Percentiles rank a stretch among this genome's conserved stretches.
Conservation (phyloP, 1,140 invertebrate species). For the Drosophila teissieri region DNA sequence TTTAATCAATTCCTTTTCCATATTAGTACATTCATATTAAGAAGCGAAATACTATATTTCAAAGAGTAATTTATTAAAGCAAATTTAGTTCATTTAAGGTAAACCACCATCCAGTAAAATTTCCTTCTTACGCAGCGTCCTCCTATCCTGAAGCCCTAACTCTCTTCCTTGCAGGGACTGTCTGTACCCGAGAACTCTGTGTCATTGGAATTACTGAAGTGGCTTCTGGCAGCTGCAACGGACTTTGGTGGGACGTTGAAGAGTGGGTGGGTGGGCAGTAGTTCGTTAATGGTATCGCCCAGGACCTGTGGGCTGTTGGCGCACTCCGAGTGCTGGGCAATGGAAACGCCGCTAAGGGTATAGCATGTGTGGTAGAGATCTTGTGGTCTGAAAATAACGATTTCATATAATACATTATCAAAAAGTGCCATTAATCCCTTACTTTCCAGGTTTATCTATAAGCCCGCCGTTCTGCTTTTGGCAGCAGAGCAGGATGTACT, state of each 20-base stretch:
- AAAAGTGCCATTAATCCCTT: slow-evolving; percentile 72
- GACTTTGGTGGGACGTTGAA: slow-evolving; percentile 87
- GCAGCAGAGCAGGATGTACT: slow-evolving; percentile 97
- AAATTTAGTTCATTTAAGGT: slow-evolving; percentile 47
- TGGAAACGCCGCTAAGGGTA: slow-evolving; percentile 95
- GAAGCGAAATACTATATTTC: slow-evolving; percentile 8
- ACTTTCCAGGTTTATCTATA: slow-evolving; percentile 98
- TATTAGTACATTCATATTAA: neutral
- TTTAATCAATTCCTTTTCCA: neutral
- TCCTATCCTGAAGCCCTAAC: slow-evolving; percentile 11
- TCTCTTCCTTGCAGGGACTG: slow-evolving; percentile 18
- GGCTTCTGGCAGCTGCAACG: slow-evolving; percentile 60
- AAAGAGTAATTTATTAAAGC: slow-evolving; percentile 48
- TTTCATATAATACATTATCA: neutral
- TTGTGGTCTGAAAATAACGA: slow-evolving; percentile 86
- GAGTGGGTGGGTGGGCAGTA: slow-evolving; percentile 88
- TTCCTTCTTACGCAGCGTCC: neutral
- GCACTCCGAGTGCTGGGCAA: slow-evolving; percentile 93
- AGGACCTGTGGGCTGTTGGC: slow-evolving; percentile 86
- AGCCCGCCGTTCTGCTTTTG: slow-evolving; percentile 96
- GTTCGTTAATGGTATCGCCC: slow-evolving; percentile 87
- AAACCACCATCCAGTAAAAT: slow-evolving; percentile 7
- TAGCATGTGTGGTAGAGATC: slow-evolving; percentile 99
- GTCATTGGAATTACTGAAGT: slow-evolving; percentile 57
- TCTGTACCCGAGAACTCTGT: slow-evolving; percentile 20